Percentiles rank a stretch among this genome's conserved stretches.
Conservation (phyloP, 2,113 vertebrate species). For the Misgurnus mizolepis region DNA sequence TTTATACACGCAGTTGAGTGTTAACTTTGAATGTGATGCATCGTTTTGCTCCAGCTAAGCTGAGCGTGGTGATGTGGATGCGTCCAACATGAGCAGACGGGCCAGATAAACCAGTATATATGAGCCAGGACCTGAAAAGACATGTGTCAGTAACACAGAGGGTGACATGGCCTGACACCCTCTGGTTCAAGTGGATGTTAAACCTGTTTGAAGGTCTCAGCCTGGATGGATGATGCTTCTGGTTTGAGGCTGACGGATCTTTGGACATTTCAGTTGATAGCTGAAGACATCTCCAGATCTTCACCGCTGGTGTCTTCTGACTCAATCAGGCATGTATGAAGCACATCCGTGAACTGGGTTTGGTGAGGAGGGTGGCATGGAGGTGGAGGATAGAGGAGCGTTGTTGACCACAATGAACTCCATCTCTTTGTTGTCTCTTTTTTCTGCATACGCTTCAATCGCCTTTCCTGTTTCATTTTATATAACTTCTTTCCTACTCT, state of each 20-base stretch:
- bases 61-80: conserved; percentile 60
- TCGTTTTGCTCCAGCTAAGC: conserved; percentile 51
- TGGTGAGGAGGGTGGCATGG: not conserved
- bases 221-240: conserved; percentile 14
- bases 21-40: conserved; percentile 44
- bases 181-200: conserved; percentile 59
- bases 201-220: conserved; percentile 68
- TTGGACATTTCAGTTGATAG: conserved; percentile 16
- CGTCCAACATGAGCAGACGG: conserved; percentile 65
- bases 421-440: not conserved
- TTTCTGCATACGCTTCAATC: not conserved
- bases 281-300: conserved; percentile 50
- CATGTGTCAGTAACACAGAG: conserved; percentile 65
- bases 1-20: not conserved
- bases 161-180: conserved; percentile 61
- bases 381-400: not conserved
- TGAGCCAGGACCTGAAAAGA: conserved; percentile 58
- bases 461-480: conserved; percentile 19
- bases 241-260: conserved; percentile 24
- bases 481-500: not conserved
- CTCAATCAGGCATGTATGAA: conserved; percentile 17
- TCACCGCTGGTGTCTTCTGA: conserved; percentile 52
- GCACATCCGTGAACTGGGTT: not conserved
- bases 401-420: not conserved
- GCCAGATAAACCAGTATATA: conserved; percentile 59